Evolutionary conservation across 2,113 vertebrate genomes (phyloP).

Genomic region (Progne subis): DNA sequence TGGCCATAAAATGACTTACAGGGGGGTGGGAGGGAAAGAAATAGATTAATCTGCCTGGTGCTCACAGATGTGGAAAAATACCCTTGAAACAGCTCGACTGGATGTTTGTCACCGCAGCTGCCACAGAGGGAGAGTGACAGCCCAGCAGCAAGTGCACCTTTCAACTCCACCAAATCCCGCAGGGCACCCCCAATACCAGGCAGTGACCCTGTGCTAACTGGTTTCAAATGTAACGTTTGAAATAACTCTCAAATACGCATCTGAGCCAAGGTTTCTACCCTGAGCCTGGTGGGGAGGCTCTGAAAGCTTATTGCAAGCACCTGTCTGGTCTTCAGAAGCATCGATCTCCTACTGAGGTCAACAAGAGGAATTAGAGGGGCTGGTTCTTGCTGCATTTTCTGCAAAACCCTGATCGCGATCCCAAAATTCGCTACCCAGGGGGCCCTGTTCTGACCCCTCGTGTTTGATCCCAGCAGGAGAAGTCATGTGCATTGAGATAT

Average conservation of each 20-base stretch:
- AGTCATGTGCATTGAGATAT: not conserved
- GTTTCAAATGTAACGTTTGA: slow-evolving; percentile 58
- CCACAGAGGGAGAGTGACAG: slow-evolving; percentile 3
- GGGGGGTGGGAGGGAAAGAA: slow-evolving; percentile 8
- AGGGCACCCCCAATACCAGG: not conserved
- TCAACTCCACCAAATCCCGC: not conserved
- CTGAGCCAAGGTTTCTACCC: slow-evolving; percentile 41
- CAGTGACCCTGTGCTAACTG: slow-evolving; percentile 47
- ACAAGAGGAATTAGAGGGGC: slow-evolving; percentile 14
- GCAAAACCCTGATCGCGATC: not conserved
- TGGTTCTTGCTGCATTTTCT: not conserved
- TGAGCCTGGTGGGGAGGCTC: slow-evolving; percentile 33
- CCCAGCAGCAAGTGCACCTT: slow-evolving; percentile 39
- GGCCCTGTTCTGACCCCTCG: not conserved
- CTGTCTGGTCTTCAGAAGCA: slow-evolving; percentile 45
- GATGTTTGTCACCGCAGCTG: slow-evolving; percentile 26
- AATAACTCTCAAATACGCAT: slow-evolving; percentile 37
- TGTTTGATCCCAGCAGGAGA: slow-evolving; percentile 40
- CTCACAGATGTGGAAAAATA: slow-evolving; percentile 62
- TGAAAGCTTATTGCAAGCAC: slow-evolving; percentile 53
- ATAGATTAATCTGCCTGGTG: slow-evolving; percentile 54
- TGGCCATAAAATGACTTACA: slow-evolving; percentile 22
- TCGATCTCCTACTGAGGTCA: slow-evolving; percentile 39
- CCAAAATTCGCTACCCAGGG: not conserved
- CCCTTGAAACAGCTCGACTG: slow-evolving; percentile 19